Percentiles rank a stretch among this genome's conserved stretches.
Evolutionary conservation across 1,140 invertebrate species (phyloP).

Genomic region (Littorina saxatilis): DNA sequence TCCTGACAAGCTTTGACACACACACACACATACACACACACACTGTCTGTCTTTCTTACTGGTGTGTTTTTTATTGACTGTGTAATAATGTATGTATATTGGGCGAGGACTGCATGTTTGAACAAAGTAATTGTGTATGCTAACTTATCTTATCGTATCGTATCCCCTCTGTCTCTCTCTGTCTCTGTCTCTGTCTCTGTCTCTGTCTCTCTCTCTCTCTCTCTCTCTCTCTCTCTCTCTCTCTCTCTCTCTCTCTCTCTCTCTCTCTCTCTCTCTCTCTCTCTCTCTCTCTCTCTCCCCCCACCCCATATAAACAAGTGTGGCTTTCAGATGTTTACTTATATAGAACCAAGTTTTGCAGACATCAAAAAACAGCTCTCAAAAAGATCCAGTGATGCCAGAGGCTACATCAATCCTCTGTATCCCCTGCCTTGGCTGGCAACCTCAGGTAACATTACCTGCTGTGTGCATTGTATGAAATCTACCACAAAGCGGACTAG

Average conservation of each 20-base stretch:
- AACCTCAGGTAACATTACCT: too few relatives aligned
- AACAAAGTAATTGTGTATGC: too few relatives aligned
- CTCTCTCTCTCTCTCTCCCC: neutral
- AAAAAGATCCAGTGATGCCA: neutral
- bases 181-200: constrained; percentile 19
- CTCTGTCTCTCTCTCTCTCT: constrained; percentile 31
- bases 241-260: constrained; percentile 29
- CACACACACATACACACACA: too few relatives aligned
- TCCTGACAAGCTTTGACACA: too few relatives aligned
- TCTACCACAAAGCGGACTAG: too few relatives aligned
- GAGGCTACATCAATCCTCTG: too few relatives aligned
- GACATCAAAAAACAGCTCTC: neutral
- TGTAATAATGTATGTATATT: too few relatives aligned
- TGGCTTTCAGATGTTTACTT: neutral
- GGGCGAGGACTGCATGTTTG: too few relatives aligned
- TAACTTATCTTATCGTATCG: neutral
- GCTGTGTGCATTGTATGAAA: too few relatives aligned
- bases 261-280: constrained; percentile 8
- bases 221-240: constrained; percentile 33
- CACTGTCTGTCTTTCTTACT: neutral
- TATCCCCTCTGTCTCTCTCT: neutral
- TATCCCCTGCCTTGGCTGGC: neutral
- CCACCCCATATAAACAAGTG: neutral
- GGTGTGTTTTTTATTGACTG: neutral
- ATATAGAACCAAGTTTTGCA: neutral